Conservation (phyloP, 2,797 vertebrate species). For the Bryconaethiops microstoma region DNA sequence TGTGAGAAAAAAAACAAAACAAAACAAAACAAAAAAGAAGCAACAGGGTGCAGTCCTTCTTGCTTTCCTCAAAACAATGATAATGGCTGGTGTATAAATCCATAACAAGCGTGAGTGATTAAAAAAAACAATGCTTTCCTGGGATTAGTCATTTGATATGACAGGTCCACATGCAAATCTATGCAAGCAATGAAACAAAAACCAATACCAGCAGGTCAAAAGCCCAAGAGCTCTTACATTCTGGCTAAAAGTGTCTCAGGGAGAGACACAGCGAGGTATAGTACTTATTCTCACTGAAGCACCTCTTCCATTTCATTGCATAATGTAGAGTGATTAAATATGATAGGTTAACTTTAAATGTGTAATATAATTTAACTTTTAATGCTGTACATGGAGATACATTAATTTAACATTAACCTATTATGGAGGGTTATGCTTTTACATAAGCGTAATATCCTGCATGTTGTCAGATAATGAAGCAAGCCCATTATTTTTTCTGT, state of each 20-base stretch:
- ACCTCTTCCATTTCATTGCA: constrained; percentile 6
- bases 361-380: background rate
- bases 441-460: background rate
- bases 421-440: background rate
- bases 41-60: background rate
- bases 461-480: background rate
- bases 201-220: constrained; percentile 31
- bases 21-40: too few relatives aligned
- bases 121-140: constrained; percentile 2
- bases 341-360: background rate
- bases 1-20: too few relatives aligned
- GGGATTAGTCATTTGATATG: constrained; percentile 36
- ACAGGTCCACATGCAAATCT: constrained; percentile 28
- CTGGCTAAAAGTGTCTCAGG: background rate
- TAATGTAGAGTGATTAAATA: constrained; percentile 2
- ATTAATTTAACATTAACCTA: background rate
- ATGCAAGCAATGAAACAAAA: constrained; percentile 39
- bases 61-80: constrained; percentile 29
- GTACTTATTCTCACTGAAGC: constrained; percentile 9
- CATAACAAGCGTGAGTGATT: constrained; percentile 34
- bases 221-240: constrained; percentile 24
- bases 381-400: background rate
- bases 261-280: background rate
- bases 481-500: background rate
- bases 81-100: constrained; percentile 25